Evolutionary conservation across 1,140 invertebrate genomes (phyloP).

Genomic region (Ditylenchus dipsaci): DNA sequence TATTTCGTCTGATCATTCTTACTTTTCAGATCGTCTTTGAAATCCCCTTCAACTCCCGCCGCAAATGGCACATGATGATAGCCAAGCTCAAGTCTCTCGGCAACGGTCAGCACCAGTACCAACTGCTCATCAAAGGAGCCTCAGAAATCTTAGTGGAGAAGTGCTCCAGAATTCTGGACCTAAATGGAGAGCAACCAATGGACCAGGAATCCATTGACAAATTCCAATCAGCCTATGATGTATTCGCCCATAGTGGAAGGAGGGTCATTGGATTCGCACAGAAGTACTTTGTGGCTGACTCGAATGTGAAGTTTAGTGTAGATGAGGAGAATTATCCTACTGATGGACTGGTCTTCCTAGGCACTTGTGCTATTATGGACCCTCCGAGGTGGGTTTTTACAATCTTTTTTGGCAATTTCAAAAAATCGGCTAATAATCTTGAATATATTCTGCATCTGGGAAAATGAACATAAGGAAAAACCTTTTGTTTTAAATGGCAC

Average conservation of each 20-base stretch:
- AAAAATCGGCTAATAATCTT: too few species aligned
- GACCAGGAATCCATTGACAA: constrained; percentile 22
- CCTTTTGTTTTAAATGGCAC: too few species aligned
- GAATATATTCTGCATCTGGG: too few species aligned
- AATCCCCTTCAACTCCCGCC: constrained; percentile 53
- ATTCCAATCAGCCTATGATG: constrained; percentile 27
- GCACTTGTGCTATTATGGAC: constrained; percentile 34
- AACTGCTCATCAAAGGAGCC: constrained; percentile 50
- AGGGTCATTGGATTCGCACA: constrained; percentile 50
- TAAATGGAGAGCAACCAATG: constrained; percentile 45
- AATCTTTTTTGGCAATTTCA: too few species aligned
- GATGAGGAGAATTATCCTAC: constrained; percentile 34
- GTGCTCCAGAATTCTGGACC: constrained; percentile 42
- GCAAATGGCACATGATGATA: constrained; percentile 53
- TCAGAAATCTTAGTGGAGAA: constrained; percentile 45
- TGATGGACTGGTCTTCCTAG: constrained; percentile 22
- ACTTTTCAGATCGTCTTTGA: too few species aligned
- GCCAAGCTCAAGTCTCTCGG: constrained; percentile 18
- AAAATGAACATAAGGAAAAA: too few species aligned
- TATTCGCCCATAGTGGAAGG: constrained; percentile 32
- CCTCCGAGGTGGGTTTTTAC: constrained; percentile 13
- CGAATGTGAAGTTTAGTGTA: constrained; percentile 20
- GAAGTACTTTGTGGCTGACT: constrained; percentile 35
- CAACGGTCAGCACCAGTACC: constrained; percentile 37
- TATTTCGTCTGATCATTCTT: too few species aligned